Evolutionary conservation across 2,797 vertebrate species (phyloP).

Genomic region (Alcedo atthis): DNA sequence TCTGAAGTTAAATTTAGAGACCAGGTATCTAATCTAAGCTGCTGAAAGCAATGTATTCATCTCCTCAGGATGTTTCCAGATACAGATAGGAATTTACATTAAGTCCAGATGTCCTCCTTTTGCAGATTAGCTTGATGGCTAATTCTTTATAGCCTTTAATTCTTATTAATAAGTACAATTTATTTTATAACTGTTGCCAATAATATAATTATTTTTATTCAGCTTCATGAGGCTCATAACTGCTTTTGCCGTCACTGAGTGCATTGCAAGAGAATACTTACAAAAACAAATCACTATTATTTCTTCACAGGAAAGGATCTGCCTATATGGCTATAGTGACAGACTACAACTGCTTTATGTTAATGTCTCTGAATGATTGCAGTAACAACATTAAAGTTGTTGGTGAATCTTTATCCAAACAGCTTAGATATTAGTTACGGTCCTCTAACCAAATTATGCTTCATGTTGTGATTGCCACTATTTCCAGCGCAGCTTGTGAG

Average conservation of each 20-base stretch:
- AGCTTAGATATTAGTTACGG: constrained; percentile 18
- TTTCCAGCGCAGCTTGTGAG: neutral
- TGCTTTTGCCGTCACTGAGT: neutral
- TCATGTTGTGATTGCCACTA: neutral
- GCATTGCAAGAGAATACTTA: neutral
- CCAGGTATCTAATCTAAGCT: neutral
- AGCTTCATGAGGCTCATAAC: neutral
- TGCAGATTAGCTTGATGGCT: neutral
- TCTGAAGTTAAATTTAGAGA: neutral
- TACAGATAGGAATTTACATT: neutral
- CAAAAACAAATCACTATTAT: neutral
- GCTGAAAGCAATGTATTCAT: neutral
- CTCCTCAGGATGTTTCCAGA: neutral
- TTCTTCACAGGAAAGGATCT: neutral
- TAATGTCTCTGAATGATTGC: neutral
- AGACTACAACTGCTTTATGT: neutral
- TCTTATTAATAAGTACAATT: neutral
- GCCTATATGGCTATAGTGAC: neutral
- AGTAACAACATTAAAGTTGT: neutral
- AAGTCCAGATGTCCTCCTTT: accelerated
- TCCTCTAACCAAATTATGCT: neutral
- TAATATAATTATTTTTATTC: neutral
- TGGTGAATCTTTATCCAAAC: neutral
- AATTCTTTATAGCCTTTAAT: neutral
- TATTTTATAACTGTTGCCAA: neutral